Base-by-base conservation (phyloP, 2,888 invertebrate genomes). In the Chamaedrilus cognettii region DNA sequence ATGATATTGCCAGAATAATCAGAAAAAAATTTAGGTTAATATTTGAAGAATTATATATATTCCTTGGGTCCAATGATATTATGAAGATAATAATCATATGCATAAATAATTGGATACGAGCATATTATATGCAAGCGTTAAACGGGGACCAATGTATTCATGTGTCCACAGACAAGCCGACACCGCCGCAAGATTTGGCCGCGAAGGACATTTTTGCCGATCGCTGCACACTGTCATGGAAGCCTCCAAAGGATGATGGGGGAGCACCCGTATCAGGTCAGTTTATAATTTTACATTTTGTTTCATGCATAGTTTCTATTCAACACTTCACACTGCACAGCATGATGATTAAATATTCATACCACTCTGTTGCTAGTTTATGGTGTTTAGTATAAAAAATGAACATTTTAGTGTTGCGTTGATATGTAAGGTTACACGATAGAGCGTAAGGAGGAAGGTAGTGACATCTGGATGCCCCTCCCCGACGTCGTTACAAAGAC, bases 371-470 rank as follows among this genome's bases (percentile, higher is more conserved):
- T n/a, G n/a, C n/a, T n/a, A n/a, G n/a, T n/a, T n/a, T n/a, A n/a
- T n/a, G n/a, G n/a, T n/a, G n/a, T n/a, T n/a, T n/a, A n/a, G n/a
- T n/a, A n/a, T n/a, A n/a, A n/a, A n/a, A 42, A 42, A 42, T 42
- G 42, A 42, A 42, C 19, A 42, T 42, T 42, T 15, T 42, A 15
- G 19, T 15, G n/a, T n/a, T 42, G 42, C 11, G 19, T 15, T 42
- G 42, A 42, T 42, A 42, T 42, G 11, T 52, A 11, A 68, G 68
- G 68, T 31, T 99, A 98, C 84, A 90, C 94, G 68, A 91, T 99
- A 49, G 99, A 99, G 87, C 91, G 95, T 77, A 90, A 92, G 65
- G 97, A 97, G 81, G 93, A 90, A 75, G 97, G 96, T 60, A 88
- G 90, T 64, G 92, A 93, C 77, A 90, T 90, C 80, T 99, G 97